phyloP scores from a whole-genome alignment of 1,140 invertebrate genomes.

The Apocrypta bakeri region DNA sequence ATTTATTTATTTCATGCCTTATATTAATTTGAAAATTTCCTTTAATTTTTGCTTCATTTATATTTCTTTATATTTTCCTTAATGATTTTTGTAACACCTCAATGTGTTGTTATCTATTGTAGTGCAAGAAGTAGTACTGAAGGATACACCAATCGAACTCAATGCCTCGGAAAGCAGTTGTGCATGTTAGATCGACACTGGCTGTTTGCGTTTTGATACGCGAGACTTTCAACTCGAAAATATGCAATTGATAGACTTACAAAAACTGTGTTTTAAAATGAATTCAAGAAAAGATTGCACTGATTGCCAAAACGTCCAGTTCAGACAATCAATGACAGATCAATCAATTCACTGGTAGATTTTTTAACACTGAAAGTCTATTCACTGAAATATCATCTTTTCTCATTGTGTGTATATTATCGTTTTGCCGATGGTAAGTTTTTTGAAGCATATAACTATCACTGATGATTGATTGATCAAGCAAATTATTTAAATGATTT shows the following conservation, averaged over 20 bases:
- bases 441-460: constrained; percentile 24
- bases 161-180: constrained; percentile 93
- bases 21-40: constrained; percentile 49
- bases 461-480: constrained; percentile 47
- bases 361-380: constrained; percentile 17
- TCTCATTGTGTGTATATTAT: constrained; percentile 44
- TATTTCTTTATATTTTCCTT: constrained; percentile 79
- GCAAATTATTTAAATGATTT: constrained; percentile 31
- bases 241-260: constrained; percentile 36
- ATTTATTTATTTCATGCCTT: constrained; percentile 37
- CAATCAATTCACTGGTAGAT: constrained; percentile 37
- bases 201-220: constrained; percentile 45
- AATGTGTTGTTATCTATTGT: constrained; percentile 58
- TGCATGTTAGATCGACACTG: constrained; percentile 83
- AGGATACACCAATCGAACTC: constrained; percentile 94
- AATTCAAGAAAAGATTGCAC: constrained; percentile 46
- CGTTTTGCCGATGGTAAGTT: constrained; percentile 14
- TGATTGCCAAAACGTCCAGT: constrained; percentile 33
- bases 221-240: constrained; percentile 26
- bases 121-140: constrained; percentile 99
- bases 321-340: constrained; percentile 33
- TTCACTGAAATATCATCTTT: constrained; percentile 33
- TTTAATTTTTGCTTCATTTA: constrained; percentile 62
- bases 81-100: constrained; percentile 63
- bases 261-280: constrained; percentile 27